Evolutionary conservation across 2,113 vertebrate genomes (phyloP).

Genomic region (Dendrocopos noguchii): DNA sequence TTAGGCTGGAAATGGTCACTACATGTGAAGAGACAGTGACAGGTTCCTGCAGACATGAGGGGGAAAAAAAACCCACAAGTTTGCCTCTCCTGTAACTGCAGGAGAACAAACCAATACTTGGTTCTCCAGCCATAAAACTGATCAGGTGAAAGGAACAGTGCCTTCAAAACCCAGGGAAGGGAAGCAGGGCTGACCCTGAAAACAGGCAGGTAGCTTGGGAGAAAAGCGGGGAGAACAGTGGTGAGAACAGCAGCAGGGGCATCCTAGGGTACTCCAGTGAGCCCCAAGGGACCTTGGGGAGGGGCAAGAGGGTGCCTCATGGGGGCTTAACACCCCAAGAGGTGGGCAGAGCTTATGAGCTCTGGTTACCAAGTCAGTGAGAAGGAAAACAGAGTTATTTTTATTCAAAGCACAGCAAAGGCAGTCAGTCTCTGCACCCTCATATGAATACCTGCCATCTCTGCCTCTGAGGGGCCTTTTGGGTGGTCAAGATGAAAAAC

Average conservation of each 20-base stretch:
- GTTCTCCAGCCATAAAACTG: rapidly evolving
- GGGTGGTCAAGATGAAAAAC: background rate
- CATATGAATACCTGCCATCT: rapidly evolving
- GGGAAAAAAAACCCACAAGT: background rate
- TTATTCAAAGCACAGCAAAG: background rate
- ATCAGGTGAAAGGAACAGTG: background rate
- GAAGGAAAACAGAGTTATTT: background rate
- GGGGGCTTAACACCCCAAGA: background rate
- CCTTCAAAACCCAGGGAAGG: background rate
- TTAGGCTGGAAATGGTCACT: slow-evolving; percentile 85
- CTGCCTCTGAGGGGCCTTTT: background rate
- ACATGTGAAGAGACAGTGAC: slow-evolving; percentile 83
- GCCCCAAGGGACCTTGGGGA: background rate
- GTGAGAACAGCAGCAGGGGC: background rate
- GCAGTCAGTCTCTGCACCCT: background rate
- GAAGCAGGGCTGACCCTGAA: background rate
- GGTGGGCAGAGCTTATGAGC: background rate
- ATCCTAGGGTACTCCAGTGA: background rate
- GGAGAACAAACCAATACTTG: background rate
- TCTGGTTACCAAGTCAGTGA: background rate
- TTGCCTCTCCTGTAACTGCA: background rate
- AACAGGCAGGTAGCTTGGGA: background rate
- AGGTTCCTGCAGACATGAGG: slow-evolving; percentile 76
- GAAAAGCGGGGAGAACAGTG: background rate
- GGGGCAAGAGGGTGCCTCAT: background rate